Conservation (phyloP, 2,888 invertebrate genomes). For the Reticulitermes lucifugus region DNA sequence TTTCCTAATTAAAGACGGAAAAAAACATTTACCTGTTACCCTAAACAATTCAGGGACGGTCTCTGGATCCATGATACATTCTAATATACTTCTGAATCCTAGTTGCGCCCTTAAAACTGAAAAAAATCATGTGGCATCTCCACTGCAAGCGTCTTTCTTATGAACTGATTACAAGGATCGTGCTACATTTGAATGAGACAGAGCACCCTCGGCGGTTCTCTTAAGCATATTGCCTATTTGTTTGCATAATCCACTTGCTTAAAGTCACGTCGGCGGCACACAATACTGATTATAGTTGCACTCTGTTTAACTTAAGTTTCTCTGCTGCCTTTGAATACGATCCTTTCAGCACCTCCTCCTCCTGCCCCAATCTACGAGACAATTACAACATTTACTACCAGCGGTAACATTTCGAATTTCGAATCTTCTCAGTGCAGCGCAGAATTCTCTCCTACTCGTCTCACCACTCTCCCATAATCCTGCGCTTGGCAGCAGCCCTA, state of each 20-base stretch:
- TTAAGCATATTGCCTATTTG: background rate
- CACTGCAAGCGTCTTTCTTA: too few species aligned
- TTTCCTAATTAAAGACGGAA: too few species aligned
- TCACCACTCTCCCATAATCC: background rate
- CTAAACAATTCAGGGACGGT: too few species aligned
- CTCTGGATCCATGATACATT: too few species aligned
- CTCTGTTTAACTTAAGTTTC: background rate
- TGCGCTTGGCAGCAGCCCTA: slow-evolving; percentile 35
- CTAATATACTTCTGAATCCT: too few species aligned
- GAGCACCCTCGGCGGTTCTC: background rate
- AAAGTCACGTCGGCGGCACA: background rate
- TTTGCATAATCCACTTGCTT: background rate
- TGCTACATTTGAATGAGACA: too few species aligned
- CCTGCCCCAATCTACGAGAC: background rate
- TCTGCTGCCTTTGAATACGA: background rate
- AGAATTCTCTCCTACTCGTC: background rate
- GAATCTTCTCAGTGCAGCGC: background rate
- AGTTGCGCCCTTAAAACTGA: too few species aligned
- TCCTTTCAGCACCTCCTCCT: background rate
- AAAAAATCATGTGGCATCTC: too few species aligned
- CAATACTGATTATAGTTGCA: slow-evolving; percentile 3
- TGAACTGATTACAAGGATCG: too few species aligned
- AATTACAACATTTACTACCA: slow-evolving; percentile 21
- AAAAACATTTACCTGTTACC: too few species aligned
- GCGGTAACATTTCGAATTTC: slow-evolving; percentile 7